Evolutionary conservation across 1,140 invertebrate genomes (phyloP).

Genomic region (Cotesia glomerata): DNA sequence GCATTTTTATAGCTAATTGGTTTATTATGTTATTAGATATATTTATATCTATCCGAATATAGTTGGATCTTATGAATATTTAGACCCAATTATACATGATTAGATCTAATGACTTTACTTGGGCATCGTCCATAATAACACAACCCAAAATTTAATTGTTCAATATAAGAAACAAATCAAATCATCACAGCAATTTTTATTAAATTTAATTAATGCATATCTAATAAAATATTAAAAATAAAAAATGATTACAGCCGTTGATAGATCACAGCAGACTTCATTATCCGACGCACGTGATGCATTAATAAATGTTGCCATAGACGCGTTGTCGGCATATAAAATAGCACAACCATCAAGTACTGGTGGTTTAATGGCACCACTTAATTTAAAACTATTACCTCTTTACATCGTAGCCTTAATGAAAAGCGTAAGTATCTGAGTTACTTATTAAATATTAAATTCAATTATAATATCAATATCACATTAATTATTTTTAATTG

Average conservation of each 20-base stretch:
- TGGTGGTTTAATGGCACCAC: slow-evolving; percentile 76
- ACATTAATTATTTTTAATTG: slow-evolving; percentile 18
- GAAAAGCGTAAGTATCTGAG: slow-evolving; percentile 77
- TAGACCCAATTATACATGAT: no score
- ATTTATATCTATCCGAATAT: no score
- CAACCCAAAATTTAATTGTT: no score
- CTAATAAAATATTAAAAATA: neutral
- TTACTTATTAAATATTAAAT: neutral
- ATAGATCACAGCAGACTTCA: slow-evolving; percentile 84
- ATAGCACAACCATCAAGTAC: slow-evolving; percentile 71
- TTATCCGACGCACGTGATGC: slow-evolving; percentile 94
- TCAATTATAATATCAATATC: neutral
- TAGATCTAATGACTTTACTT: no score
- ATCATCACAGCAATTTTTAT: no score
- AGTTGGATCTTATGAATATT: no score
- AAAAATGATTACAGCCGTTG: slow-evolving; percentile 75
- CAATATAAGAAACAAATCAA: no score
- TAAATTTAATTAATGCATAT: no score
- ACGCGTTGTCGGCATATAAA: slow-evolving; percentile 86
- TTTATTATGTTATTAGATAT: no score
- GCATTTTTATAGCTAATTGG: no score
- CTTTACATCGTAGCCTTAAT: slow-evolving; percentile 89
- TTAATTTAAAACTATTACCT: slow-evolving; percentile 81
- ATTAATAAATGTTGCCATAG: slow-evolving; percentile 92
- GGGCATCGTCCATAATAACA: no score